Evolutionary conservation across 2,797 vertebrate species (phyloP), one percentile per base, ranked within the genome.

Genomic region (Intellagama lesueurii): DNA sequence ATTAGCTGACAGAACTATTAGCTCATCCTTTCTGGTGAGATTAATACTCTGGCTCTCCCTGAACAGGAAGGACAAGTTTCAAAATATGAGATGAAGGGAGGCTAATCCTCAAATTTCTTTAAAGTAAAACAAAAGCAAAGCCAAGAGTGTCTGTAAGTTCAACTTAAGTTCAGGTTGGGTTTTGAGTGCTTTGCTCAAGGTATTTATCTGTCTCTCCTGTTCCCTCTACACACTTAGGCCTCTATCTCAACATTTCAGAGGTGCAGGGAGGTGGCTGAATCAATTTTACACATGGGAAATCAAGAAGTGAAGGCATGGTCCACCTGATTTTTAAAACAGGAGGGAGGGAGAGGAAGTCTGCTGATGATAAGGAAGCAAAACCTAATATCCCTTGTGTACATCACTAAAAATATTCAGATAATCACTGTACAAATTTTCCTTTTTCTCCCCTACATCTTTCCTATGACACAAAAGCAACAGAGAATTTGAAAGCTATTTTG

Each of bases 141-240:
- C 30, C 8, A 60, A 88, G 44, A 84, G 26, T 90, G 5, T 52
- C 90, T 91, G 75, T 89, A 90, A 82, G 90, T 94, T 91, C 87
- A 83, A 0, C 49, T 87, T 16, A 75, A 90, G 69, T 91, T 32
- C 40, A 90, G 64, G 70, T 52, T 68, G 60, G 80, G 14, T 91
- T 92, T 83, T 78, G 69, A 92, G 91, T 78, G 88, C 94, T 90
- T 88, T 73, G 16, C 2, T 0, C 19, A 30, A 77, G 24, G 16
- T 22, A 64, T 86, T 77, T 86, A 30, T 64, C n/a, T 24, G 3
- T 73, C 28, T 73, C 79, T 52, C 19, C 49, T 47, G 19, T 14
- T 40, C 19, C 22, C 70, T 8, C 26, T 32, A 32, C 9, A 64
- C 35, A 70, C 47, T 76, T 19, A 6, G 9, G 3, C 49, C 84